A percentile compares a stretch with the other conserved stretches of the same genome.
phyloP scores from a whole-genome alignment of 2,113 vertebrate species.

The Phalacrocorax aristotelis region DNA sequence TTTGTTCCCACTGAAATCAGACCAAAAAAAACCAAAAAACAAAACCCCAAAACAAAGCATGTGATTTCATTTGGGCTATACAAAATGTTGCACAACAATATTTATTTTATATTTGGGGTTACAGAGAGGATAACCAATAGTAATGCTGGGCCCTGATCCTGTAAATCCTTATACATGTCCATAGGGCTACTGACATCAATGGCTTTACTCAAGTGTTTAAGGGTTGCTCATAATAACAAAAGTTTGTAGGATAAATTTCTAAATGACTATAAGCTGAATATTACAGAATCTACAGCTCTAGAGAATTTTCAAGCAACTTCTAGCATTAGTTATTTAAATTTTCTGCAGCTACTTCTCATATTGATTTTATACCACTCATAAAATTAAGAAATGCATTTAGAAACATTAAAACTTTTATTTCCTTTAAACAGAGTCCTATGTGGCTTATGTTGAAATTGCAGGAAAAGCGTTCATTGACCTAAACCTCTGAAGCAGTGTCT shows the following conservation, averaged over 20 bases:
- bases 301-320: not conserved
- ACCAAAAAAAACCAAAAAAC: accelerated
- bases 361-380: not conserved
- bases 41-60: not conserved
- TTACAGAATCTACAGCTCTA: not conserved
- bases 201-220: not conserved
- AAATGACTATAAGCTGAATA: not conserved
- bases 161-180: not conserved
- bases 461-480: not conserved
- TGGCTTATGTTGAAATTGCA: not conserved
- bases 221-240: not conserved
- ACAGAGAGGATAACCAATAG: not conserved
- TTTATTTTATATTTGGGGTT: not conserved
- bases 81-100: not conserved
- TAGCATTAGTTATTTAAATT: not conserved
- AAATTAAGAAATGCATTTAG: not conserved
- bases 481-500: not conserved
- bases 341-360: not conserved
- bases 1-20: not conserved
- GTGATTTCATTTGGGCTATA: not conserved
- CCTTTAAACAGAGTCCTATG: not conserved
- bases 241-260: not conserved
- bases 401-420: not conserved
- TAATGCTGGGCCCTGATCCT: not conserved
- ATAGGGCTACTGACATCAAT: not conserved